phyloP scores from a whole-genome alignment of 2,797 vertebrate species.

The Myripristis jacobus region DNA sequence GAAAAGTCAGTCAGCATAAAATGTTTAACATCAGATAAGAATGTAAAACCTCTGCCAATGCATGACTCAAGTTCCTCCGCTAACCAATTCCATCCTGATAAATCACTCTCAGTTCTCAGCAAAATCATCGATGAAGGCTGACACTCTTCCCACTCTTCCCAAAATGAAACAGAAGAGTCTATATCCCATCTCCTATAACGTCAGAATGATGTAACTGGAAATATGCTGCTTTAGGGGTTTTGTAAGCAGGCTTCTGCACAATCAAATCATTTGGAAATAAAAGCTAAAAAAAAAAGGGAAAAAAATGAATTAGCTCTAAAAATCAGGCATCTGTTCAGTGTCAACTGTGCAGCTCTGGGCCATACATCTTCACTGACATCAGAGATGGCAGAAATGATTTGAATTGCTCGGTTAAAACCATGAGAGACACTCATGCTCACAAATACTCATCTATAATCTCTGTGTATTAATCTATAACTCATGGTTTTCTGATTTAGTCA shows the following conservation, averaged over 20 bases:
- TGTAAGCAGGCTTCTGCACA: neutral
- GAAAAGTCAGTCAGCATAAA: neutral
- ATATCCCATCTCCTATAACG: no score
- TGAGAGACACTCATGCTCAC: neutral
- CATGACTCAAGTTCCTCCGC: neutral
- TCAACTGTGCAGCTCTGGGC: neutral
- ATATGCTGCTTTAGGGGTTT: neutral
- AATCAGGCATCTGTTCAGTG: neutral
- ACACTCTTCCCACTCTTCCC: neutral
- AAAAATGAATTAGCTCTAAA: neutral
- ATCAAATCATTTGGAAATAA: neutral
- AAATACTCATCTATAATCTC: no score
- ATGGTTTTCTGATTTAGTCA: neutral
- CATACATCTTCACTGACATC: neutral
- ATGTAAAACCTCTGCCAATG: constrained; percentile 3
- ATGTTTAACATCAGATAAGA: constrained; percentile 20
- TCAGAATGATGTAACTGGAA: neutral
- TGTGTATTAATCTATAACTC: no score
- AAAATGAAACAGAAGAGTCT: neutral
- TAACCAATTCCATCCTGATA: constrained; percentile 4
- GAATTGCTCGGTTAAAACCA: neutral
- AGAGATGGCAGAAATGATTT: neutral
- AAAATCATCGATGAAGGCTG: constrained; percentile 2
- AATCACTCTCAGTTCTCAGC: neutral
- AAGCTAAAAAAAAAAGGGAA: no score